A percentile compares a stretch with the other conserved stretches of the same genome.
These are phyloP conservation scores for Lumbricus terrestris DNA, from an alignment of 2,888 invertebrate genomes.

Conservation along the genomic window DNA sequence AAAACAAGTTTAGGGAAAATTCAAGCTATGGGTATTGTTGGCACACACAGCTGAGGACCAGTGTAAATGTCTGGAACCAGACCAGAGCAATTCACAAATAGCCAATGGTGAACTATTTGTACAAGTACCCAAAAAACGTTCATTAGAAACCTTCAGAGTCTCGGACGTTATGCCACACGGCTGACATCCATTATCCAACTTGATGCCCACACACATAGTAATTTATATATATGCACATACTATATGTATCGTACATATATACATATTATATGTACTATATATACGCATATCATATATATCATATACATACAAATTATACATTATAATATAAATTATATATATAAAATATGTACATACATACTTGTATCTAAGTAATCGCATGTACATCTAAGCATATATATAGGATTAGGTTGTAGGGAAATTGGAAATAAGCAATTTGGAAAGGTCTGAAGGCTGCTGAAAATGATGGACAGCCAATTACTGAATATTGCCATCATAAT, in stretches of 20 bases:
- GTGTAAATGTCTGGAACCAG: not conserved
- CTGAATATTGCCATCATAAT: conserved; percentile 3
- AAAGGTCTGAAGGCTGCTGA: not conserved
- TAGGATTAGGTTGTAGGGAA: not conserved
- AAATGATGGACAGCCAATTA: not conserved
- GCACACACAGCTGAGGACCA: not conserved
- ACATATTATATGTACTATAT: not conserved
- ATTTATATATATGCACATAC: not conserved
- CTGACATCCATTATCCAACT: not conserved
- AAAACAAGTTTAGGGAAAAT: not conserved
- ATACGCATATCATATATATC: not conserved
- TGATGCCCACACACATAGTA: not conserved
- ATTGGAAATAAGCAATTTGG: not conserved
- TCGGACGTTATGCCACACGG: not conserved
- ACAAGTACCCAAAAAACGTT: conserved; percentile 3
- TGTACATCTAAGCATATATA: no score
- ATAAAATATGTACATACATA: not conserved
- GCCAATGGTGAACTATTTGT: not conserved
- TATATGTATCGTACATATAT: no score
- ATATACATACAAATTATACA: not conserved
- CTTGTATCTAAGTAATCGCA: not conserved
- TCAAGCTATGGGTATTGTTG: not conserved
- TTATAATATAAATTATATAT: no score
- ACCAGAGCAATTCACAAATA: not conserved
- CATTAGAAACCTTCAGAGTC: not conserved